Base-by-base conservation (phyloP, 2,888 invertebrate genomes). In the Lycocerus yunnanus region DNA sequence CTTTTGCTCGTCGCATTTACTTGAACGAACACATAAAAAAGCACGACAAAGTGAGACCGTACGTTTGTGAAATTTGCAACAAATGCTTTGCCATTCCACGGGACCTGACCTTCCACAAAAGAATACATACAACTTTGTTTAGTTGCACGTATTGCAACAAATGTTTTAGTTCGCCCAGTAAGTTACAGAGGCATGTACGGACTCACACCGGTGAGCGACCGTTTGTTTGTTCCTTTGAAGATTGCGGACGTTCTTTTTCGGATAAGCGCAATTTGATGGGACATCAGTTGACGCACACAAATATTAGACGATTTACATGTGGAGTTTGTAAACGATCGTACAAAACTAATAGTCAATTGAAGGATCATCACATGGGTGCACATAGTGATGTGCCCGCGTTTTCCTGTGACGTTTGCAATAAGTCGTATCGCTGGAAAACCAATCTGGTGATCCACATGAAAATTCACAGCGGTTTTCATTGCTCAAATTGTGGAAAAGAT, bases 211-310 rank as follows among this genome's bases (percentile, higher is more conserved):
- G 87, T 15, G 84, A 85, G 20, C 80, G 79, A 71, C 87, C 87
- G 0, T 87, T 84, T 73, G 72, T 81, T n/a, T 88, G 88, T 75
- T 77, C 80, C 68, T 78, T 81, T 27, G 78, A 82, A 18, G 80
- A 83, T 27, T 88, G 88, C 75, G 81, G 80, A 4, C 85, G 84
- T 73, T 82, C 84, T 3, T 88, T 87, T 76, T 82, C 85, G 3
- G 87, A 87, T 79, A 87, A 86, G 77, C 80, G 86, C n/a, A 87
- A 87, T 76, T 79, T 87, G 24, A 83, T 84, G 15, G 84, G 85
- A 3, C 88, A 88, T 71, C 80, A 82, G 65, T 74, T 83, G 15
- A 84, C 83, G 3, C 88, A 88, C 78, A 82, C 84, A 0, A 82
- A 84, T 6, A 82, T 81, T 18, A 82, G 84, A 58, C 80, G 81